Base-by-base conservation (phyloP, 2,113 vertebrate species). In the Oceanodroma tethys region DNA sequence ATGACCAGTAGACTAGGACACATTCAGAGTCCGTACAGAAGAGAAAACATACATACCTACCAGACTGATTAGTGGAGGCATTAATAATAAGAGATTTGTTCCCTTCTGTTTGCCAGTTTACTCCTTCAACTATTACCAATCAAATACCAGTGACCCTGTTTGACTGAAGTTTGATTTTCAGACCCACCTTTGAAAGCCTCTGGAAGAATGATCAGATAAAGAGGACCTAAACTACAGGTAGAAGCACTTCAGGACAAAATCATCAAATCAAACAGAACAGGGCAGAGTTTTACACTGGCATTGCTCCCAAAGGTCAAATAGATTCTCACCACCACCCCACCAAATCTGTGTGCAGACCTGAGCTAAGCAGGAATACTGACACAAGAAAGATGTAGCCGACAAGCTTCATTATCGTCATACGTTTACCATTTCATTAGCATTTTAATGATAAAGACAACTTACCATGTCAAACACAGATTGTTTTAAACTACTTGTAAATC, bases 351-450 rank as follows among this genome's bases (percentile, higher is more conserved):
- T 94, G 96, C 93, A 96, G 95, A 97, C 88, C 85, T 88, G 83
- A 81, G 55, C 67, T 73, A 95, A 90, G 86, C 73, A 90, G 56
- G 83, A 95, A 94, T 68, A 50, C 16, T 67, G 73, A 63, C 66
- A 87, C 43, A 79, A 87, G 85, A 86, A 93, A 89, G 55, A 73
- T 76, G 67, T 88, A 71, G 19, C 91, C 96, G 85, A 93, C 86
- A 97, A 94, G 79, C 43, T 95, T 96, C 92, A 89, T 98, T 97
- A 97, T 97, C 81, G 92, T 95, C 90, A 96, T n/a, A 96, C 96
- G 96, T 94, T 98, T 98, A 98, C 85, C 50, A 95, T 97, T 97
- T 98, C 94, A 98, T 98, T 98, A 98, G 90, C 94, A 97, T 98
- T 97, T 97, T 95, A 97, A 96, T 71, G 82, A 95, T 90, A 84